Base-by-base conservation (phyloP, 2,888 invertebrate species). In the Dynastes tityus region DNA sequence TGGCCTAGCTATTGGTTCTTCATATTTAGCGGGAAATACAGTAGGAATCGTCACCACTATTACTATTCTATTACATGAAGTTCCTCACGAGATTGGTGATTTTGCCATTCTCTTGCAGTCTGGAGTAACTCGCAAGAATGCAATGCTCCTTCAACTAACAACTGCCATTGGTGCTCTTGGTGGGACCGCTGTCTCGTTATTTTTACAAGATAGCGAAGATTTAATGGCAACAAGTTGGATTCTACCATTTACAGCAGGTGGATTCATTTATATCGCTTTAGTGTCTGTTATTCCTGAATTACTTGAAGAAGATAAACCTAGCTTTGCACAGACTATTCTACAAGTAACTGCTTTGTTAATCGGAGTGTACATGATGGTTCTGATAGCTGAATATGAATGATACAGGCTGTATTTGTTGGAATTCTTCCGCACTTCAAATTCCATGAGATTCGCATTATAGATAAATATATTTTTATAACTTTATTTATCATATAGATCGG, bases 181-280 rank as follows among this genome's bases (percentile, higher is more conserved):
- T 80, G 99, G 99, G 82, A 98, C 98, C 58, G 90, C 95, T n/a
- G 89, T 96, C 82, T 97, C 98, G 32, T 91, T 99, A 45, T 89
- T 95, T 80, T 92, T 96, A 5, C 95, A 96, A 86, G 90, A 91
- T 53, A 90, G 90, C 65, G 90, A 91, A 86, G 93, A 93, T 78
- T 90, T 90, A 73, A 89, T 94, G 80, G 94, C 96, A 1, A 94
- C 95, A 9, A 92, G 94, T 5, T 97, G 98, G 93, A 96, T 99
- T 76, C 90, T 99, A 78, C 99, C 99, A 13, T 99, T 99, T 85
- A 99, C 98, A 32, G 98, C 98, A 63, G 98, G 97, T 81, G 98
- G 99, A n/a, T 99, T 99, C 88, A 99, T 99, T 88, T 99, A 99
- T 88, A 99, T 99, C 85, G 99, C 99, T 27, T 97, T 99, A 22